A percentile compares a stretch with the other conserved stretches of the same genome.
Conservation (phyloP, 2,888 invertebrate genomes). For the Crematogaster levior region DNA sequence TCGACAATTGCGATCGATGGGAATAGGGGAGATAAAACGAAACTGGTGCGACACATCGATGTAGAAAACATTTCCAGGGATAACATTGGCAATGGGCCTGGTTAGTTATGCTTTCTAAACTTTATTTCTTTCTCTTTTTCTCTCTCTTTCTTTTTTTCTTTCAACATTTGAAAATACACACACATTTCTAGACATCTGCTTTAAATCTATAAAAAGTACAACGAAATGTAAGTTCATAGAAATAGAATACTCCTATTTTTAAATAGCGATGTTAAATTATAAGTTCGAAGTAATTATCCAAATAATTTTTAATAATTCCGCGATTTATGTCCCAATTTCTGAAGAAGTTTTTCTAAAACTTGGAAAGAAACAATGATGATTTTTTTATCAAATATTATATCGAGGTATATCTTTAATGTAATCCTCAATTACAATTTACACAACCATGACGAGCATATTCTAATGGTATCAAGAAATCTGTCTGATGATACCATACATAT, state of each 20-base stretch:
- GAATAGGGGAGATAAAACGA: conserved; percentile 42
- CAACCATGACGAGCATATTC: not conserved
- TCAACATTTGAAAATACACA: not conserved
- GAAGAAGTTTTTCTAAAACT: too few species aligned
- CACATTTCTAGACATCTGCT: not conserved
- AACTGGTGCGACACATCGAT: conserved; percentile 21
- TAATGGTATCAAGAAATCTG: not conserved
- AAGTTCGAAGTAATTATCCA: not conserved
- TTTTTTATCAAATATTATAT: not conserved
- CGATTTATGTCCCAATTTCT: not conserved
- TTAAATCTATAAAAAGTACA: not conserved
- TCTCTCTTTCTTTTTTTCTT: not conserved
- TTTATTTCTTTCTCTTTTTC: not conserved
- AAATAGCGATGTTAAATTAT: not conserved
- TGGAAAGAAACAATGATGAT: not conserved
- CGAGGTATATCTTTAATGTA: not conserved
- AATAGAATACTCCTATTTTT: not conserved
- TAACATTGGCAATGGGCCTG: conserved; percentile 11
- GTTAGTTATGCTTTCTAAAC: conserved; percentile 19
- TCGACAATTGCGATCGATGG: conserved; percentile 49
- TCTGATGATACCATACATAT: conserved; percentile 29
- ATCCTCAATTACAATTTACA: not conserved
- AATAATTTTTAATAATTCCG: not conserved
- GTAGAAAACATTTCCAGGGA: conserved; percentile 6
- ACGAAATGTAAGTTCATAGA: not conserved